Base-by-base conservation (phyloP, 2,113 vertebrate genomes). In the Sylvilagus bachmani region DNA sequence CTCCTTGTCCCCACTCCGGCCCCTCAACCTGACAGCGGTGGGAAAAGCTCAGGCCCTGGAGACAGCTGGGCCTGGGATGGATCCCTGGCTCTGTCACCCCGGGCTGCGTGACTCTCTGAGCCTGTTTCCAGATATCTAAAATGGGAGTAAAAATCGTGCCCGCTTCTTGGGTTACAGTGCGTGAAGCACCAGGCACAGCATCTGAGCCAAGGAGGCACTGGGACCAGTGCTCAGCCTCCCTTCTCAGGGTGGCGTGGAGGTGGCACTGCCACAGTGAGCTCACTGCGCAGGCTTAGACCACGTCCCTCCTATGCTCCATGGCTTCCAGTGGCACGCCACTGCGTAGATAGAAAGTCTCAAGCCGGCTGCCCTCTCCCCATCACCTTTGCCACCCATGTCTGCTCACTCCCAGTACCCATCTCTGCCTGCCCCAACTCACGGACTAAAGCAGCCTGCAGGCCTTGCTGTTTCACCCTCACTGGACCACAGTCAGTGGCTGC, bases 61-160 rank as follows among this genome's bases (percentile, higher is more conserved):
- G 89, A 51, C 9, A 75, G 53, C n/a, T 3, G 27, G 33, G 78
- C 31, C 25, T 24, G 19, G 31, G 58, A 36, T 21, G 66, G 79
- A 21, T 27, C 16, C 13, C 25, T 2, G 4, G 69, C 31, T 71
- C 69, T 62, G 55, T 61, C 77, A 24, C 73, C 31, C 90, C 1
- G 1, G 1, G 1, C 58, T 64, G 66, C 10, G 14, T 4, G 31
- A 36, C 9, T 29, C 84, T 58, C 69, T 21, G 24, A 71, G 55
- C 38, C 85, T 94, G 82, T 82, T 69, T 61, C 33, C 67, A 70
- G 36, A 31, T 58, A 33, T 92, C 64, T 71, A 83, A 92, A 86
- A 94, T 69, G 86, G 25, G 69, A 38, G 22, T 25, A 33, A 71
- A 78, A 53, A 9, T 4, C 55, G 33, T 61, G 13, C 17, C 73